Base-by-base conservation (phyloP, 1,140 invertebrate species). In the Anthonomus grandis region DNA sequence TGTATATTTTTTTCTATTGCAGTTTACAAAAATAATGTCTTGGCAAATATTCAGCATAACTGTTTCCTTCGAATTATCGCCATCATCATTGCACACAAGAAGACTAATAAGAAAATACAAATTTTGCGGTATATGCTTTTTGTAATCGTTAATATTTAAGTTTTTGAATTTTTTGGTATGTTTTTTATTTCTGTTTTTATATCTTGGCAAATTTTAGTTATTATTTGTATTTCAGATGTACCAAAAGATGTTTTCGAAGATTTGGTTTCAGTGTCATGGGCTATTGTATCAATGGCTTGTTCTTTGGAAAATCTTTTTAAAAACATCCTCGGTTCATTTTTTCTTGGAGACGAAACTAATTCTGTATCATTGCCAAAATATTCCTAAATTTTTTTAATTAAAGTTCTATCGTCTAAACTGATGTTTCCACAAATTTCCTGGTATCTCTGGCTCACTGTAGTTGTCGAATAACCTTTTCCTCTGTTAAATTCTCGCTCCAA, bases 41-140 rank as follows among this genome's bases (percentile, higher is more conserved):
- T 4, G 39, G 19, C 39, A 42, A 13, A 42, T 42, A 42, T 18
- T 42, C 12, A 42, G 3, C 3, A 18, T 15, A 2, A 17, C 2
- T 2, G 13, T 3, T 18, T 42, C 39, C 19, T 42, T 42, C 17
- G 2, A 12, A 15, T 42, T 15, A 3, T 15, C 39, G 9, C 13
- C 9, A n/a, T n/a, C n/a, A 2, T 15, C 39, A 3, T 42, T 42
- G 39, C 39, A 18, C 1, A 42, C 13, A 42, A 42, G 12, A 42
- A 42, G 39, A 18, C 17, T 18, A 42, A 42, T 18, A 15, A 42
- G 39, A 42, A 13, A 42, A 47, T 24, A 27, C 8, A 27, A 47
- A 24, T 24, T 47, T 3, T 2, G 17, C n/a, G 45, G 24, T 6
- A 47, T 47, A 23, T 47, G 12, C 15, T 47, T 47, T 47, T 24